These are phyloP conservation scores for Channa striata DNA, from an alignment of 2,797 vertebrate genomes.

Conservation along the genomic window DNA sequence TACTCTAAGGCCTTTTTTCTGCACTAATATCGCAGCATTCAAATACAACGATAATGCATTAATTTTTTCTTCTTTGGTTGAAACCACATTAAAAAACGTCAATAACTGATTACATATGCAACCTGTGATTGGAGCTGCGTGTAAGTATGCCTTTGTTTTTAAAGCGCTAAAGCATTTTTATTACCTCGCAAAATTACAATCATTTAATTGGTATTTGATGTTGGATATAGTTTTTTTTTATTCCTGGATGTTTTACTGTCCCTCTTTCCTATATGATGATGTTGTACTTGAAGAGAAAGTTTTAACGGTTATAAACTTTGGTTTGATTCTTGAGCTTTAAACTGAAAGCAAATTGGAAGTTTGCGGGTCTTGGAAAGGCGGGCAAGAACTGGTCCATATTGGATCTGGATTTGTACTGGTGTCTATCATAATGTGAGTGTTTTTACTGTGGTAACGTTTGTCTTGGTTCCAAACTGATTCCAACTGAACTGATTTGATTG, in stretches of 20 bases:
- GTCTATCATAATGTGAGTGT: not conserved
- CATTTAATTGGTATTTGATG: not conserved
- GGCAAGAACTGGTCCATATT: conserved; percentile 79
- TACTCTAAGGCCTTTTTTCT: not conserved
- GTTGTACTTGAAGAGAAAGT: not conserved
- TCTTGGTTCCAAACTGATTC: conserved; percentile 1
- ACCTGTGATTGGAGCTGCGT: no score
- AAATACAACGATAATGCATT: not conserved
- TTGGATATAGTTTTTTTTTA: not conserved
- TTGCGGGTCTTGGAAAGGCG: conserved; percentile 16
- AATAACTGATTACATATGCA: no score
- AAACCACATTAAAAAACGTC: no score
- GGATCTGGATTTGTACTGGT: conserved; percentile 65
- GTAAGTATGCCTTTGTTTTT: no score
- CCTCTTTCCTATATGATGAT: not conserved
- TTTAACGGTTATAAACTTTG: not conserved
- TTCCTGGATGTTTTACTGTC: not conserved
- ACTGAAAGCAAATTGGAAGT: not conserved
- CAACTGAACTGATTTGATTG: not conserved
- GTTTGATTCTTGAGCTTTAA: conserved; percentile 10
- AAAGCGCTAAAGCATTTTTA: no score
- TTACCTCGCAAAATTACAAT: no score
- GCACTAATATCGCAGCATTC: not conserved
- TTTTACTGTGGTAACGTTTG: no score
- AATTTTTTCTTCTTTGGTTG: no score